Percentiles rank a stretch among this genome's conserved stretches.
These are phyloP conservation scores for Pipra filicauda DNA, from an alignment of 2,113 vertebrate genomes.

Conservation along the genomic window DNA sequence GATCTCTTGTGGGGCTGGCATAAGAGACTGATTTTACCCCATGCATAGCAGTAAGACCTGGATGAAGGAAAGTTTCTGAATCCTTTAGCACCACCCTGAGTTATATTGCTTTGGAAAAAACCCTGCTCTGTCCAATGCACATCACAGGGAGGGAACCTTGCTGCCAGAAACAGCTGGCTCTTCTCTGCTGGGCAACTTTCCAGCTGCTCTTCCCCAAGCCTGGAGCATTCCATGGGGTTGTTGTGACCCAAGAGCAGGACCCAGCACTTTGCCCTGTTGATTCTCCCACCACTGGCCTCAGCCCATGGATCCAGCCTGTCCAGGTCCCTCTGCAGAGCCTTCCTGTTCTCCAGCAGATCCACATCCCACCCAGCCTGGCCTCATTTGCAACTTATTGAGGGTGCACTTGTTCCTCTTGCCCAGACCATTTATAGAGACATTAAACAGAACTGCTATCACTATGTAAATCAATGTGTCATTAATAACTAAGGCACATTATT, in stretches of 20 bases:
- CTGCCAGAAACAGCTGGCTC: neutral
- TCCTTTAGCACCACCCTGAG: neutral
- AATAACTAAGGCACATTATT: neutral
- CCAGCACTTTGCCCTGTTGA: accelerated
- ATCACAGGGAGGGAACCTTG: neutral
- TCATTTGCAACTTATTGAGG: neutral
- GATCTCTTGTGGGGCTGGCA: accelerated
- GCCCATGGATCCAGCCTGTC: neutral
- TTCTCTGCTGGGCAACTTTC: neutral
- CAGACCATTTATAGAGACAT: neutral
- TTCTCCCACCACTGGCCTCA: accelerated
- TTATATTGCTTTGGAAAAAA: neutral
- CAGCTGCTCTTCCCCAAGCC: neutral
- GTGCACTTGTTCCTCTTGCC: neutral
- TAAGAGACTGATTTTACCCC: neutral
- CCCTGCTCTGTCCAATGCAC: neutral
- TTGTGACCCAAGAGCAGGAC: neutral
- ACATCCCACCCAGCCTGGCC: neutral
- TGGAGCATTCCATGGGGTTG: neutral
- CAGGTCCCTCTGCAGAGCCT: neutral
- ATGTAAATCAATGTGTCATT: neutral
- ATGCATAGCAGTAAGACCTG: neutral
- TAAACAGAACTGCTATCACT: neutral
- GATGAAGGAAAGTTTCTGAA: neutral
- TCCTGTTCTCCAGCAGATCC: neutral